These are phyloP conservation scores for Dicrurus megarhynchus DNA, from an alignment of 2,113 vertebrate genomes.

Conservation along the genomic window DNA sequence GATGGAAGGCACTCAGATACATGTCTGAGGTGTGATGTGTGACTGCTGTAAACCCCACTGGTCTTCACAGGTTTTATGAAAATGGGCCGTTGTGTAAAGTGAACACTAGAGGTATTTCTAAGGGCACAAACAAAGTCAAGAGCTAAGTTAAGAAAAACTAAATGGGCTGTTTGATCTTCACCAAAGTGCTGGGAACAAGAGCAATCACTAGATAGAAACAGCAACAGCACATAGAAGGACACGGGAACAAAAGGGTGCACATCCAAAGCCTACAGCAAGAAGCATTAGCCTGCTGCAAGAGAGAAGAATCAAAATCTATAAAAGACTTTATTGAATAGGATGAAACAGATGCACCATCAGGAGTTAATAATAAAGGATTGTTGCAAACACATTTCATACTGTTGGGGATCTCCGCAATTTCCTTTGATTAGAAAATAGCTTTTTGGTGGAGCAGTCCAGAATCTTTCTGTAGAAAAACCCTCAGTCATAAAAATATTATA, in stretches of 20 bases:
- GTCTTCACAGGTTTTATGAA: neutral
- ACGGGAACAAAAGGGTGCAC: neutral
- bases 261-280: neutral
- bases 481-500: neutral
- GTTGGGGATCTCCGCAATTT: neutral
- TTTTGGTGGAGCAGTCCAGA: neutral
- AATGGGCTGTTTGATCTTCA: neutral
- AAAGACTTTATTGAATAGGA: conserved; percentile 23
- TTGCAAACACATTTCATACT: conserved; percentile 18
- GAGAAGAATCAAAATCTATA: neutral
- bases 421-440: neutral
- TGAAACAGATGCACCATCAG: conserved; percentile 42
- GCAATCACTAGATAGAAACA: neutral
- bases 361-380: conserved; percentile 48
- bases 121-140: neutral
- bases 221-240: neutral
- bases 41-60: neutral
- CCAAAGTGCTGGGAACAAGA: neutral
- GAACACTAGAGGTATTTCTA: neutral
- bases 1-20: neutral
- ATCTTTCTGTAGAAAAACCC: neutral
- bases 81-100: neutral
- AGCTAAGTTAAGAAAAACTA: neutral
- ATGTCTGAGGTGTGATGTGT: neutral
- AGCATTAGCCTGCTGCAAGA: neutral